Conservation (phyloP, 2,888 invertebrate genomes). For the Horisme vitalbata region DNA sequence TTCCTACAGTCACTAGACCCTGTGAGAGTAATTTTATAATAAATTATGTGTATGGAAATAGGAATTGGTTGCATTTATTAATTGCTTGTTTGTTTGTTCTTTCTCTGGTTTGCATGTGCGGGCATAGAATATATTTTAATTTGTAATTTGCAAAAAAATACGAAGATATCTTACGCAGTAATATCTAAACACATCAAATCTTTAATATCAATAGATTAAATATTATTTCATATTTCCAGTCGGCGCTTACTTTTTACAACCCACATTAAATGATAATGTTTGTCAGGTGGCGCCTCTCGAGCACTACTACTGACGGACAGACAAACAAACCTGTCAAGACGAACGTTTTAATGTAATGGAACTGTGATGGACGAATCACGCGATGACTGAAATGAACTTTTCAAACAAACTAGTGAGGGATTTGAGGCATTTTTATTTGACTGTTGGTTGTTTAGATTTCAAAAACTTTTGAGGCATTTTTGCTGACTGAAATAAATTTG, state of each 20-base stretch:
- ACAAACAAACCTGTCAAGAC: conserved; percentile 46
- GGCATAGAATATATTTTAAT: no score
- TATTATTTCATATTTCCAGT: conserved; percentile 5
- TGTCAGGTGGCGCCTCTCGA: conserved; percentile 42
- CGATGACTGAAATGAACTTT: conserved; percentile 20
- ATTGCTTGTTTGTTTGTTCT: no score
- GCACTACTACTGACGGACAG: conserved; percentile 37
- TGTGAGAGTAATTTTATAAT: no score
- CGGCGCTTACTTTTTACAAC: not conserved
- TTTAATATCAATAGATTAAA: no score
- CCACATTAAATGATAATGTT: conserved; percentile 29
- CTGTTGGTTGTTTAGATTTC: conserved; percentile 1
- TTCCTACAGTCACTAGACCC: no score
- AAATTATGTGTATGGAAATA: no score
- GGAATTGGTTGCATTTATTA: no score
- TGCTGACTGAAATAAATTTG: no score
- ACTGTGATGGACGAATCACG: conserved; percentile 35
- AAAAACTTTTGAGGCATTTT: not conserved
- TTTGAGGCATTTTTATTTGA: conserved; percentile 10
- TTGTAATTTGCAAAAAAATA: no score
- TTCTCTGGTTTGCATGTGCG: no score
- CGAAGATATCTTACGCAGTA: no score
- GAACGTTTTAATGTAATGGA: conserved; percentile 51
- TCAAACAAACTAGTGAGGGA: conserved; percentile 15
- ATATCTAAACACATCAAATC: no score